phyloP scores from a whole-genome alignment of 2,888 invertebrate genomes.

The Bursaphelenchus okinawaensis region DNA sequence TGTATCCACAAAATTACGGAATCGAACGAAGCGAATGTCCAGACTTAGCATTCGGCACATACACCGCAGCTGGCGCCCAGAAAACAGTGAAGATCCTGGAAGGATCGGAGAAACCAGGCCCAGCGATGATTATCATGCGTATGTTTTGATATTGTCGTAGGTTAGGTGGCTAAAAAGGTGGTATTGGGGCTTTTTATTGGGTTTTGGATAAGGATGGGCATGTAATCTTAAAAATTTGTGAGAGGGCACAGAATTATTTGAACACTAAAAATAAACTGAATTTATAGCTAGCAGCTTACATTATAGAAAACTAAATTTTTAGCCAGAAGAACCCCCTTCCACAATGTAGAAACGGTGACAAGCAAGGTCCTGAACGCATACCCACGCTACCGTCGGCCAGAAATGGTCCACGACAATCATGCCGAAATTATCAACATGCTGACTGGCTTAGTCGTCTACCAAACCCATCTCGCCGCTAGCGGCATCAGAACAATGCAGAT shows the following conservation, averaged over 20 bases:
- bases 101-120: background rate
- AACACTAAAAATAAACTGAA: no score
- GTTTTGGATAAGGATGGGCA: no score
- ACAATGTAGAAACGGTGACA: background rate
- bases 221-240: no score
- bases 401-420: background rate
- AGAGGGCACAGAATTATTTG: no score
- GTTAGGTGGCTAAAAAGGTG: no score
- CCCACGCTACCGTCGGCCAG: no score
- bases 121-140: slow-evolving; percentile 7
- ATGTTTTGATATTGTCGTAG: no score
- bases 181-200: no score
- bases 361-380: background rate
- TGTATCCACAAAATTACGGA: slow-evolving; percentile 10
- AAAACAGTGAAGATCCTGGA: slow-evolving; percentile 8
- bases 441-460: no score
- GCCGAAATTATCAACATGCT: no score
- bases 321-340: slow-evolving; percentile 14
- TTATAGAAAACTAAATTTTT: background rate
- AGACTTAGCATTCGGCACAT: slow-evolving; percentile 2
- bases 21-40: slow-evolving; percentile 7
- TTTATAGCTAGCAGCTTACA: no score
- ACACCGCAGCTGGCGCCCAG: slow-evolving; percentile 12
- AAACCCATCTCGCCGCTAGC: background rate
- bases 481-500: background rate